A percentile compares a stretch with the other conserved stretches of the same genome.
phyloP scores from a whole-genome alignment of 2,888 invertebrate genomes.

The Clusia tigrina region DNA sequence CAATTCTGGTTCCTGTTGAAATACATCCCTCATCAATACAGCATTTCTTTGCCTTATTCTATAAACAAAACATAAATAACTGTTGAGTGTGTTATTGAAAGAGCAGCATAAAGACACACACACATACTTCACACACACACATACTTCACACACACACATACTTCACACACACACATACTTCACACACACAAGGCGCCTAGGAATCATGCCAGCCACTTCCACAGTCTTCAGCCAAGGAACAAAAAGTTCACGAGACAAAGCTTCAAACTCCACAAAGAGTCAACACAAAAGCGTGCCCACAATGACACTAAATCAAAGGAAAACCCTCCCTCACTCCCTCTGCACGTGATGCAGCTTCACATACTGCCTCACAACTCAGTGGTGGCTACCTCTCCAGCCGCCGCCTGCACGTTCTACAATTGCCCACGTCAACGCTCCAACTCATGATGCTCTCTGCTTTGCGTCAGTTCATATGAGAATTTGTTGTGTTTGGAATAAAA shows the following conservation, averaged over 20 bases:
- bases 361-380: no score
- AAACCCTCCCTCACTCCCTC: not conserved
- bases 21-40: not conserved
- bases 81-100: not conserved
- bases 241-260: not conserved
- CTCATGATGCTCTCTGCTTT: not conserved
- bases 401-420: not conserved
- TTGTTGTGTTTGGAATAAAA: slow-evolving; percentile 10
- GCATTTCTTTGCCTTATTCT: not conserved
- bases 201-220: not conserved
- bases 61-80: not conserved
- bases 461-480: not conserved
- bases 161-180: not conserved
- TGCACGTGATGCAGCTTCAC: not conserved
- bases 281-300: not conserved
- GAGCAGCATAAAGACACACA: not conserved
- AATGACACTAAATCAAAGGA: slow-evolving; percentile 9
- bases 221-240: not conserved
- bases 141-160: not conserved
- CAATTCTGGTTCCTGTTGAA: no score
- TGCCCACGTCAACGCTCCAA: not conserved
- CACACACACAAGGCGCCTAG: not conserved
- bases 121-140: not conserved
- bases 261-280: not conserved
- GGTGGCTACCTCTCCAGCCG: no score